Evolutionary conservation across 1,140 invertebrate genomes (phyloP), one percentile per base, ranked within the genome.

Genomic region (Trinorchestia longiramus): DNA sequence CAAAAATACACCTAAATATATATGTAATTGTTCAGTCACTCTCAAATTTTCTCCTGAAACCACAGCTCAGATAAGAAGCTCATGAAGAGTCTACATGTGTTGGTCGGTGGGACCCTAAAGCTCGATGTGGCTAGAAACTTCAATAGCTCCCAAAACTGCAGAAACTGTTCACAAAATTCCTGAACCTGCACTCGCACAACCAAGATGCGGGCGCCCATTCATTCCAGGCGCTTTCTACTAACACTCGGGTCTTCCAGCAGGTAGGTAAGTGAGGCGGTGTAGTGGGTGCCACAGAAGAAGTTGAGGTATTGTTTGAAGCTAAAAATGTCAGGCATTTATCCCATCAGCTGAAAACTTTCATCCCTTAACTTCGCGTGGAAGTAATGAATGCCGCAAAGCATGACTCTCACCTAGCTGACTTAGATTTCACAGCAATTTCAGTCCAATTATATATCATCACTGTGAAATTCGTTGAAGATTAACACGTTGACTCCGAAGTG

Each of bases 151-250:
- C 43, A 94, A 94, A 94, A 45, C 40, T 40, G 36, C 43, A 45
- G 11, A 43, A 45, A 94, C 92, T 43, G 43, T 94, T 11, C 43
- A 47, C 41, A 43, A 94, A 92, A 94, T 94, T 94, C 43, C 40
- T 43, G 43, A 11, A 43, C 43, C 92, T 43, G 44, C 43, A 28
- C 43, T 94, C 43, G 92, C 88, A 91, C 88, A 91, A 17, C 41
- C 41, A 43, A 8, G 88, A 91, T 94, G 92, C 92, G 92, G 92
- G 45, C 44, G 17, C 92, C 41, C 43, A 94, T 43, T 94, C 92
- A 94, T 94, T 40, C 11, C 43, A 44, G 88, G 41, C 43, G 44
- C 92, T 94, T 94, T 94, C 92, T 94, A 45, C 62, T 28, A 77
- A 77, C 62, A 77, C 62, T 11, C 62, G 62, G 62, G 15, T 28